Base-by-base conservation (phyloP, 2,113 vertebrate genomes). In the Chrysochloris asiatica region DNA sequence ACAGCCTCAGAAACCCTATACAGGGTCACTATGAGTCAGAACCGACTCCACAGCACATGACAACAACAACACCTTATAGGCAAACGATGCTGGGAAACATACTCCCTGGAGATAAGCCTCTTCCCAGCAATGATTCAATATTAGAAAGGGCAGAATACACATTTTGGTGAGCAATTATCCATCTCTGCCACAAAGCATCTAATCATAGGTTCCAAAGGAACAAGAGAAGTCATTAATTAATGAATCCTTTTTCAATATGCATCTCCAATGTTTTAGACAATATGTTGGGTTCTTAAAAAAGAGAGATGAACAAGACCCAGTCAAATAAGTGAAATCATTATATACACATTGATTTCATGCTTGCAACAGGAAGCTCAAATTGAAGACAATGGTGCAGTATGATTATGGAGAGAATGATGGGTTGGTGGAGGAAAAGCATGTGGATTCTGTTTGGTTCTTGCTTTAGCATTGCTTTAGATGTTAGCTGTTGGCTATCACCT, bases 211-310 rank as follows among this genome's bases (percentile, higher is more conserved):
- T 69, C 63, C 10, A 94, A 85, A 65, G 65, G 28, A 52, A 83
- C 30, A 26, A 48, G 17, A 41, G 12, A 69, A 67, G 12, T 72
- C n/a, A 79, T 45, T 76, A 28, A 41, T 24, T 45, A 26, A 69
- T 75, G 77, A 50, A 94, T 61, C 52, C 30, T 24, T 85, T 72
- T 24, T 87, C n/a, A 82, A 84, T 48, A 79, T 82, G 4, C 33
- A 0, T 33, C 52, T 24, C 13, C n/a, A 63, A 14, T 61, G 11
- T 41, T 86, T 86, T 56, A 90, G 72, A 86, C 1, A 73, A 33
- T 17, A 79, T 69, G 6, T n/a, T 71, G 54, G 21, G 21, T n/a
- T 92, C 76, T 88, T 92, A 81, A 50, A 33, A 22, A 16, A 59
- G 1, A 91, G 41, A 59, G 22, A 65, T 28, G 36, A 75, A 3